A percentile compares a stretch with the other conserved stretches of the same genome.
Evolutionary conservation across 1,140 invertebrate genomes (phyloP).

Genomic region (Oryzaephilus surinamensis): DNA sequence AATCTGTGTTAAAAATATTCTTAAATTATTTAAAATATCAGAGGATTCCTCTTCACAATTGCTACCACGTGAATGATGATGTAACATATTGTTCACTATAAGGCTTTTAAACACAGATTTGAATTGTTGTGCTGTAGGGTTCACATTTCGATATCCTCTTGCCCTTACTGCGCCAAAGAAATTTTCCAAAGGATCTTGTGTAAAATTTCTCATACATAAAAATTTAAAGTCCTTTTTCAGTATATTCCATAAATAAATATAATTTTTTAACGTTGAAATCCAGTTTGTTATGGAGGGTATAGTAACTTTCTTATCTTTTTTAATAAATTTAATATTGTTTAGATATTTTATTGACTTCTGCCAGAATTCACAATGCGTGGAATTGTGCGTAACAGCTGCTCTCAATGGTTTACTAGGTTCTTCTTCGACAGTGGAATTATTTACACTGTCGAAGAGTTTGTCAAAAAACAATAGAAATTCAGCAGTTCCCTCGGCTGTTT

Average conservation of each 20-base stretch:
- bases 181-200: constrained; percentile 11
- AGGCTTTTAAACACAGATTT: neutral
- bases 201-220: constrained; percentile 4
- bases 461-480: constrained; percentile 11
- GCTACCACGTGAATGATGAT: too few species aligned
- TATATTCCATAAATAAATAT: constrained; percentile 5
- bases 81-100: too few species aligned
- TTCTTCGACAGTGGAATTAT: constrained; percentile 3
- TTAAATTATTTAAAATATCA: too few species aligned
- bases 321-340: too few species aligned
- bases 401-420: too few species aligned
- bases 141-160: constrained; percentile 1
- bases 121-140: constrained; percentile 3
- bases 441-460: constrained; percentile 13
- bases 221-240: neutral
- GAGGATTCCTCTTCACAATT: too few species aligned
- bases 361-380: constrained; percentile 4
- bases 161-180: constrained; percentile 10
- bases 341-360: constrained; percentile 5
- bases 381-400: constrained; percentile 4
- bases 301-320: too few species aligned
- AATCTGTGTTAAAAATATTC: too few species aligned
- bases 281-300: too few species aligned
- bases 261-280: too few species aligned
- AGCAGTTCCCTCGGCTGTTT: constrained; percentile 7